These are phyloP conservation scores for Monopterus albus DNA, from an alignment of 2,113 vertebrate genomes.

Conservation along the genomic window DNA sequence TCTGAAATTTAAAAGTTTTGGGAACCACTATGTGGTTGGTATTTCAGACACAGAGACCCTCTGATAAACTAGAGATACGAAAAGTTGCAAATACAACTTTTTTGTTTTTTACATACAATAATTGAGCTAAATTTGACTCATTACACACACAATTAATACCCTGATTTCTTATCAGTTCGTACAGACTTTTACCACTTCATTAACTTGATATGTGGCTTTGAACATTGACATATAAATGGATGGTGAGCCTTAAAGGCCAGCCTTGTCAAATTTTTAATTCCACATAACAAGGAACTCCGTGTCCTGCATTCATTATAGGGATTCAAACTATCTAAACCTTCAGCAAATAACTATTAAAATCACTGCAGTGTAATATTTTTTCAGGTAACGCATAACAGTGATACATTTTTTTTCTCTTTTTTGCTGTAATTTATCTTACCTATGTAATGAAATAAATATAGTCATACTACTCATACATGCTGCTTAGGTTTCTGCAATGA, in stretches of 20 bases:
- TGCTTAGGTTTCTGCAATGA: too few species aligned
- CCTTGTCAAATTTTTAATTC: conserved; percentile 45
- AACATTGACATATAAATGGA: conserved; percentile 15
- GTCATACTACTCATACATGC: too few species aligned
- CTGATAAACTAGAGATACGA: too few species aligned
- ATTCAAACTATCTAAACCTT: neutral
- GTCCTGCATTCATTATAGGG: neutral
- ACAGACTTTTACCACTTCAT: neutral
- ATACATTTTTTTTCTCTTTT: too few species aligned
- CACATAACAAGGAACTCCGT: neutral
- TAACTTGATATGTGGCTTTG: conserved; percentile 10
- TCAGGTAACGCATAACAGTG: too few species aligned
- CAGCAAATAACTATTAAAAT: neutral
- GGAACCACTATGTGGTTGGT: neutral
- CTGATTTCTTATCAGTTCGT: conserved; percentile 1
- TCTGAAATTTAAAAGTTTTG: neutral
- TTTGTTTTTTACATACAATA: too few species aligned
- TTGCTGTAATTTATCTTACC: too few species aligned
- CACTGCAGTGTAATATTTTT: too few species aligned
- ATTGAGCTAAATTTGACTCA: neutral
- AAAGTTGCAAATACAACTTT: too few species aligned
- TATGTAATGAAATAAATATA: too few species aligned
- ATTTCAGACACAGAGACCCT: too few species aligned
- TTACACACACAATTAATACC: neutral
- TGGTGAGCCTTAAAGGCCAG: conserved; percentile 43